These are phyloP conservation scores for Barbus barbus DNA, from an alignment of 2,113 vertebrate species.

Conservation along the genomic window DNA sequence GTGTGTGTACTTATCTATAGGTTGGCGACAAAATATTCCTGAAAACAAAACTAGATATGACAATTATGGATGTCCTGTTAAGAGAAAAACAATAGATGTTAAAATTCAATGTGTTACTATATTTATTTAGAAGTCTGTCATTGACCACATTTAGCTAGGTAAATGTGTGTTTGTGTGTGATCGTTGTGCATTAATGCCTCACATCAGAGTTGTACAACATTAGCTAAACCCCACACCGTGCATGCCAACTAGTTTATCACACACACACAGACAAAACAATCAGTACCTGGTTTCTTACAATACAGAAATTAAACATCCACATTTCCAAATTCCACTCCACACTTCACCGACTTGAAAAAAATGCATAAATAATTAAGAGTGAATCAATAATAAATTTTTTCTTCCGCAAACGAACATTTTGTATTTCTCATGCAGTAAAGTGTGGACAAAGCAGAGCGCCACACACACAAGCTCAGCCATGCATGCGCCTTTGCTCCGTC, in stretches of 20 bases:
- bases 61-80: too few species aligned
- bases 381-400: slow-evolving; percentile 42
- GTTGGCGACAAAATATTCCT: too few species aligned
- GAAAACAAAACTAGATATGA: too few species aligned
- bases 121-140: not conserved
- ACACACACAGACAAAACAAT: slow-evolving; percentile 9
- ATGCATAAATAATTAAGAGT: slow-evolving; percentile 42
- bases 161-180: not conserved
- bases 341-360: slow-evolving; percentile 35
- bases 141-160: not conserved
- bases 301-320: slow-evolving; percentile 43
- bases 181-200: too few species aligned
- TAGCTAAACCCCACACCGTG: too few species aligned
- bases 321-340: slow-evolving; percentile 46
- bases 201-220: too few species aligned
- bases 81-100: too few species aligned
- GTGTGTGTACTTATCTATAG: too few species aligned
- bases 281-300: slow-evolving; percentile 15
- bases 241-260: too few species aligned
- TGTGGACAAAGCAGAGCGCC: slow-evolving; percentile 48
- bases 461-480: slow-evolving; percentile 66
- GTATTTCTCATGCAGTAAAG: slow-evolving; percentile 46
- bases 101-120: too few species aligned
- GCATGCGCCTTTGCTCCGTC: slow-evolving; percentile 58
- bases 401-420: slow-evolving; percentile 46